Base-by-base conservation (phyloP, 2,888 invertebrate species). In the Acronicta aceris region DNA sequence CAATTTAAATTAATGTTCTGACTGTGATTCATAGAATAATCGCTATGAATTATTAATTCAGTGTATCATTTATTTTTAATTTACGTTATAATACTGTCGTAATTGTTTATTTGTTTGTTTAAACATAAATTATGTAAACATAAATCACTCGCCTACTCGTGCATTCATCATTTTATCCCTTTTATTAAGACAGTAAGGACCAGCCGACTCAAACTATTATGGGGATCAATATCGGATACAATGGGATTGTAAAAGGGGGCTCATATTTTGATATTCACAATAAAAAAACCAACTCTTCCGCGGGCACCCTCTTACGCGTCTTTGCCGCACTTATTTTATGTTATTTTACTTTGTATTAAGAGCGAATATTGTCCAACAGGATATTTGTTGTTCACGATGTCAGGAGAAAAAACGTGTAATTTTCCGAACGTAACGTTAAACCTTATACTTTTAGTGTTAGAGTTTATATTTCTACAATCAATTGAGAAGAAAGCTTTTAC, bases 181-280 rank as follows among this genome's bases (percentile, higher is more conserved):
- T 88, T 85, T 91, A 92, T 92, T 91, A 92, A 92, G 91, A 89
- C 86, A 87, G 82, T 79, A 81, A 82, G 83, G 86, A 91, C 92
- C 90, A 90, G 88, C 84, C 83, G 83, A 89, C 89, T 90, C 90
- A 83, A 90, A 93, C 93, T 94, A 93, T 93, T 93, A 93, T 85
- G 86, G 81, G 91, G 94, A 92, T 94, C 94, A 94, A 94, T 94
- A 94, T 85, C 92, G 90, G 88, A 89, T 91, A 94, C 92, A 94
- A 94, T 93, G 82, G 92, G 88, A 91, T 92, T 92, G 92, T 93
- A 93, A 92, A 93, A 92, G 90, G 93, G 94, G 94, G 93, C 92
- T 92, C 93, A 91, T 92, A 93, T 94, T 94, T 94, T 94, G 88
- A 93, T 93, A 93, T 93, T 93, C 93, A 92, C 89, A 91, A 93